Evolutionary conservation across 92 coral and sea anemone species (phyloP).

Genomic region (Epizoanthus rinbou): DNA sequence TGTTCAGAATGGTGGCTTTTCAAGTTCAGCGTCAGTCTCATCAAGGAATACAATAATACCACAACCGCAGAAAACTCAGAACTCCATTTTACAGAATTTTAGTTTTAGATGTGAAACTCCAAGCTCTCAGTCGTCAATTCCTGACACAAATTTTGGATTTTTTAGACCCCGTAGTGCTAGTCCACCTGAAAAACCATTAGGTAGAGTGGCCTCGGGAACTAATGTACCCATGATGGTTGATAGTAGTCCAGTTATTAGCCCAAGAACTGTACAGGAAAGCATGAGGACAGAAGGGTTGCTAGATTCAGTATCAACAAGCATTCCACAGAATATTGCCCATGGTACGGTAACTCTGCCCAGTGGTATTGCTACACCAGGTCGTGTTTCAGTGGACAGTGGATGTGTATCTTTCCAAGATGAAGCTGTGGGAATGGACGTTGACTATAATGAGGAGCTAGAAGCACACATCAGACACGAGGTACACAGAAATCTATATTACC

Average conservation of each 20-base stretch:
- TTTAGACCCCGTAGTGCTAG: slow-evolving; percentile 22
- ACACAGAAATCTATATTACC: neutral
- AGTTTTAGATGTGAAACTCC: slow-evolving; percentile 18
- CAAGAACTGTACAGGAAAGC: neutral
- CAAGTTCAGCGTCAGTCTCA: neutral
- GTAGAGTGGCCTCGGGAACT: neutral
- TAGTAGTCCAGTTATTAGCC: slow-evolving; percentile 1
- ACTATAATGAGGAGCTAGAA: slow-evolving; percentile 82
- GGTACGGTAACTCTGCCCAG: neutral
- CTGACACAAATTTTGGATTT: neutral
- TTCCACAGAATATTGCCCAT: neutral
- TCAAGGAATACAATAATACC: neutral
- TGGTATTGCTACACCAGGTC: slow-evolving; percentile 13
- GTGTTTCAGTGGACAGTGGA: slow-evolving; percentile 29
- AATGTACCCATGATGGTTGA: slow-evolving; percentile 37
- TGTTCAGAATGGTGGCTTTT: neutral
- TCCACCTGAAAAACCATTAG: slow-evolving; percentile 9
- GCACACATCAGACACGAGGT: slow-evolving; percentile 81
- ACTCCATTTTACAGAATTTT: neutral
- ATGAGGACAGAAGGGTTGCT: neutral
- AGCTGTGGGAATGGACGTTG: slow-evolving; percentile 91
- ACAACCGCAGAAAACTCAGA: neutral
- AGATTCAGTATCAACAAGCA: neutral
- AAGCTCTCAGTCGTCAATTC: neutral
- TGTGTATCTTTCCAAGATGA: slow-evolving; percentile 57